Conservation (phyloP, 2,113 vertebrate genomes). For the Lagopus leucura region DNA sequence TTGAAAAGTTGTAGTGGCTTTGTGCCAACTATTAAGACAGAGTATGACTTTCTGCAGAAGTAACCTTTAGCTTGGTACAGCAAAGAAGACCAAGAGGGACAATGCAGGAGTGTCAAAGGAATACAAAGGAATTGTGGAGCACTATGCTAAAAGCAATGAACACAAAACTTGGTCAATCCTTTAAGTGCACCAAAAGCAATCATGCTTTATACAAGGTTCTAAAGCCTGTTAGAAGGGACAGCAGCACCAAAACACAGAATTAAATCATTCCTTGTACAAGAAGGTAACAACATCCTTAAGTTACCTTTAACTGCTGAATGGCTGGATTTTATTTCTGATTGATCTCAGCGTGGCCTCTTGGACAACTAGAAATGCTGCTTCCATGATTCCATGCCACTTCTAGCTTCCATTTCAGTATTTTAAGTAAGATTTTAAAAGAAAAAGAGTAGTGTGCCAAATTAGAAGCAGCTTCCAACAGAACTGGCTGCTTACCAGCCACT, state of each 20-base stretch:
- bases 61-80: not conserved
- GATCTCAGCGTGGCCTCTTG: not conserved
- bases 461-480: not conserved
- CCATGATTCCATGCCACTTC: not conserved
- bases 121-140: not conserved
- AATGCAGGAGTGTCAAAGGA: not conserved
- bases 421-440: constrained; percentile 5
- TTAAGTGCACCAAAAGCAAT: not conserved
- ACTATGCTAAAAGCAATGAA: not conserved
- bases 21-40: not conserved
- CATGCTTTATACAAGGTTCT: not conserved
- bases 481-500: constrained; percentile 9
- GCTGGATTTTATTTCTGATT: not conserved
- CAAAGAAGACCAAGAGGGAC: not conserved
- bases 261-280: not conserved
- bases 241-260: not conserved
- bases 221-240: not conserved
- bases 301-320: not conserved
- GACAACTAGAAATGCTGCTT: not conserved
- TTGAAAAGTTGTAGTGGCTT: not conserved
- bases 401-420: not conserved
- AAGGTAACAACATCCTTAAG: not conserved
- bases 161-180: not conserved
- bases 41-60: not conserved
- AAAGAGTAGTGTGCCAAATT: not conserved